Base-by-base conservation (phyloP, 2,888 invertebrate species). In the Orthosia gothica region DNA sequence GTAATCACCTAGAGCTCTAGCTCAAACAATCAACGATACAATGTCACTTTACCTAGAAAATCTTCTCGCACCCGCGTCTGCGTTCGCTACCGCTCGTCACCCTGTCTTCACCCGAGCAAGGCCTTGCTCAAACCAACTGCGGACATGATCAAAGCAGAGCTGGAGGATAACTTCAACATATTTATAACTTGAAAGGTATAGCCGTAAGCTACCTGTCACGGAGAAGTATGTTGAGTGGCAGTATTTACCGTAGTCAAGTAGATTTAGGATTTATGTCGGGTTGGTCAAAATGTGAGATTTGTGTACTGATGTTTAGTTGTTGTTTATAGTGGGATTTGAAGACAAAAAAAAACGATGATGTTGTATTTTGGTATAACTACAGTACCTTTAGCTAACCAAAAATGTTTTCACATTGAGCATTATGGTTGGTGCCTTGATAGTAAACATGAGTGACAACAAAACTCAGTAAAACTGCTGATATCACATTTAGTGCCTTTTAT, bases 81-180 rank as follows among this genome's bases (percentile, higher is more conserved):
- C 12, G 12, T 7, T n/a, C 62, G 62, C 62, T 62, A 23, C 20
- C n/a, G 45, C 57, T 3, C 9, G 2, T 47, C 45, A 78, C 50
- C 3, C 11, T 0, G 23, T 7, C 5, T 9, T 32, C 15, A 32
- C 45, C 78, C 9, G 5, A 11, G n/a, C 18, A 26, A 13, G 50
- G 20, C 70, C 78, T 77, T 45, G 65, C 64, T 84, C 75, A 82
- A 85, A 84, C 65, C 63, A 49, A 71, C 69, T 45, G 20, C 55
- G 66, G 70, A 79, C 70, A 70, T 83, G 86, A 87, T 87, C 87
- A 87, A 86, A 86, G 86, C 69, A 55, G 70, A 70, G 69, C 70
- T 74, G 12, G 26, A 64, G 76, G 73, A 63, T 74, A 74, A 61
- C 59, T 76, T 68, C 45, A 80, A 70, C 73, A 81, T 84, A 75